Conservation (phyloP, 2,797 vertebrate genomes). For the Malacoctenus gilli region DNA sequence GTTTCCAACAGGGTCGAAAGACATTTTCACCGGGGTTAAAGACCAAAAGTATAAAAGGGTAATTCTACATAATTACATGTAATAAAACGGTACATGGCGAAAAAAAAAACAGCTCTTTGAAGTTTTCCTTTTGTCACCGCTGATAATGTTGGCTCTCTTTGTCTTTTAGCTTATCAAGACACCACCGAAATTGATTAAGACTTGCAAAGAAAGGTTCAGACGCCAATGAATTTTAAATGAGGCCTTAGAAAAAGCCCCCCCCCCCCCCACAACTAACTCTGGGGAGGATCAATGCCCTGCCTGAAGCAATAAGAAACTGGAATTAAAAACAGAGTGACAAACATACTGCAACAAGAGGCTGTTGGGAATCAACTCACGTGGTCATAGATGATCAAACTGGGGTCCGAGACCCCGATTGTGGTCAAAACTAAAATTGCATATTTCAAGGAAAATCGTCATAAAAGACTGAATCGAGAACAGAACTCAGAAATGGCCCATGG, state of each 20-base stretch:
- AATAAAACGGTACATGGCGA: constrained; percentile 11
- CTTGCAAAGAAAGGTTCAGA: constrained; percentile 26
- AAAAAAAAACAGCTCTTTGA: constrained; percentile 8
- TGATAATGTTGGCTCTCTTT: constrained; percentile 1
- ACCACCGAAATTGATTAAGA: constrained; percentile 20
- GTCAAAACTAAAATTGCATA: no score
- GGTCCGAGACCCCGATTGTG: no score
- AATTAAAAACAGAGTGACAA: constrained; percentile 12
- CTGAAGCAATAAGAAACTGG: constrained; percentile 28
- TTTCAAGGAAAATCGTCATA: no score
- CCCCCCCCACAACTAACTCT: constrained; percentile 19
- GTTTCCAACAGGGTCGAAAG: constrained; percentile 17
- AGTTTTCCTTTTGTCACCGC: constrained; percentile 18
- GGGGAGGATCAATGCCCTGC: constrained; percentile 26
- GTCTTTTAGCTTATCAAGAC: constrained; percentile 35
- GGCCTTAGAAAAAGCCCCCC: neutral
- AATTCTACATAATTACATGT: constrained; percentile 41
- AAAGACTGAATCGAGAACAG: no score
- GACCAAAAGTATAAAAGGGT: constrained; percentile 39
- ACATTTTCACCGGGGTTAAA: constrained; percentile 38
- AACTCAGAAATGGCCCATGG: no score
- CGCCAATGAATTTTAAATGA: constrained; percentile 44
- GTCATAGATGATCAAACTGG: no score
- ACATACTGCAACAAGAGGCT: neutral
- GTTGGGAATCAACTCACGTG: neutral